These are phyloP conservation scores for Sericinus montela DNA, from an alignment of 2,888 invertebrate genomes.

Conservation along the genomic window DNA sequence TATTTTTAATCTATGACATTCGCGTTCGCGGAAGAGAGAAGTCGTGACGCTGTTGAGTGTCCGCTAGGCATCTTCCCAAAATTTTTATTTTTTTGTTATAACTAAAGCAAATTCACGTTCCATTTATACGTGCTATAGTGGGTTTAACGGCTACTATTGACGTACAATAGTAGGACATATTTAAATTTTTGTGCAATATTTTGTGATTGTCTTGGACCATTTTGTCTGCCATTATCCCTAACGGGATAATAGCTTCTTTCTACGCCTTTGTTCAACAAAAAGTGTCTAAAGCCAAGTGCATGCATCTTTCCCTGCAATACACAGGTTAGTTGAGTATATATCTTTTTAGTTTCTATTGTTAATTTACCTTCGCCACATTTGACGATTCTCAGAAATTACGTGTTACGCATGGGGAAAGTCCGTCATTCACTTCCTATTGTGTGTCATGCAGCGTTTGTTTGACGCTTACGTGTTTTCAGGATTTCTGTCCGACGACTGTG, in stretches of 20 bases:
- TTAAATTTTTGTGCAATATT: slow-evolving; percentile 42
- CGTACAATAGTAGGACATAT: slow-evolving; percentile 43
- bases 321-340: slow-evolving; percentile 55
- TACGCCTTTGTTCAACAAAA: slow-evolving; percentile 71
- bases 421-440: slow-evolving; percentile 65
- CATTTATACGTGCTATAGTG: slow-evolving; percentile 50
- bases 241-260: slow-evolving; percentile 77
- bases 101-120: slow-evolving; percentile 43
- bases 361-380: slow-evolving; percentile 32
- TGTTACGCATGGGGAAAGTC: slow-evolving; percentile 65
- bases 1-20: slow-evolving; percentile 35
- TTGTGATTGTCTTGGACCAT: slow-evolving; percentile 45
- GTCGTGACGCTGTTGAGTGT: slow-evolving; percentile 53
- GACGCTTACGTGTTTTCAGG: slow-evolving; percentile 52
- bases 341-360: not conserved
- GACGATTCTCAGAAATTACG: slow-evolving; percentile 31
- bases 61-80: slow-evolving; percentile 61
- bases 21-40: slow-evolving; percentile 62
- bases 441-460: slow-evolving; percentile 43
- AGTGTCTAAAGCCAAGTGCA: slow-evolving; percentile 79
- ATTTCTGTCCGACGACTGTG: slow-evolving; percentile 77
- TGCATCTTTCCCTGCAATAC: slow-evolving; percentile 79
- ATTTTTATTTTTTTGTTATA: slow-evolving; percentile 70
- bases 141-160: slow-evolving; percentile 47
- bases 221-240: slow-evolving; percentile 73